A percentile compares a stretch with the other conserved stretches of the same genome.
Evolutionary conservation across 2,888 invertebrate genomes (phyloP).

Genomic region (Pogonocherus hispidulus): DNA sequence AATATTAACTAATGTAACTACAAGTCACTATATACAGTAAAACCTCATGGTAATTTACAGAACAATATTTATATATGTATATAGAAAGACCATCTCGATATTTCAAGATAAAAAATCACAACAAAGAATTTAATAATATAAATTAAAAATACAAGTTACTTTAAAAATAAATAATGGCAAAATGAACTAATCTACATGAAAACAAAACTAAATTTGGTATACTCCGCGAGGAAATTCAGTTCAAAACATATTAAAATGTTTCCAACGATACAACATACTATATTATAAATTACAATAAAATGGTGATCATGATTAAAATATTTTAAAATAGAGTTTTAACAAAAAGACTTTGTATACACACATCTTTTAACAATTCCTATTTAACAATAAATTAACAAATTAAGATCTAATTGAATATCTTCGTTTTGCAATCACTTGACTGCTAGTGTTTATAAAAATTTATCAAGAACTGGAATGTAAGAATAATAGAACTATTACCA

Average conservation of each 20-base stretch:
- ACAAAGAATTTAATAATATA: conserved; percentile 50
- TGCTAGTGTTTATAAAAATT: neutral
- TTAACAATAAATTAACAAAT: neutral
- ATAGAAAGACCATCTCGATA: conserved; percentile 52
- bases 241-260: conserved; percentile 31
- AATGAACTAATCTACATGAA: conserved; percentile 34
- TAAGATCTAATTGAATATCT: neutral
- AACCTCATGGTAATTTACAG: conserved; percentile 61
- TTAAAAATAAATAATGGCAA: conserved; percentile 49
- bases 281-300: conserved; percentile 4
- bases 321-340: neutral
- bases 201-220: conserved; percentile 41
- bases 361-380: neutral
- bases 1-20: conserved; percentile 65
- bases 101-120: conserved; percentile 54
- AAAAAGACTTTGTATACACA: neutral
- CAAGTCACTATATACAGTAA: conserved; percentile 67
- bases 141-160: conserved; percentile 35
- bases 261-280: conserved; percentile 25
- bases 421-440: neutral
- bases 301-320: neutral
- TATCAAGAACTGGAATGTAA: neutral
- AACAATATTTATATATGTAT: conserved; percentile 50
- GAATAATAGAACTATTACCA: neutral
- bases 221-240: conserved; percentile 25